These are phyloP conservation scores for Tenodera sinensis DNA, from an alignment of 2,888 invertebrate genomes.

Conservation along the genomic window DNA sequence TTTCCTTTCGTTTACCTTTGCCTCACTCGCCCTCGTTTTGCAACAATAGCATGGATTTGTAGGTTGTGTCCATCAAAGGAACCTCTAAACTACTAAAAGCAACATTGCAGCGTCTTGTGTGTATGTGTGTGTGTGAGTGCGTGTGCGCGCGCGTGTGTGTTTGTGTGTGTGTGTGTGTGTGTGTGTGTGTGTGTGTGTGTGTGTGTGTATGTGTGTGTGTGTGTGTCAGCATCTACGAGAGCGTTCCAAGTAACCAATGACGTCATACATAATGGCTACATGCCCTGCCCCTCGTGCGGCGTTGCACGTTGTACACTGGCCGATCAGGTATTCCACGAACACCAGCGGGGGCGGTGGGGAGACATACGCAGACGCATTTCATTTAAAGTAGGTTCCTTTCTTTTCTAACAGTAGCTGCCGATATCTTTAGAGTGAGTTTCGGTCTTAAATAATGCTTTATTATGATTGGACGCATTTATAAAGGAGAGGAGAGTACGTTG, in stretches of 20 bases:
- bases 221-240: neutral
- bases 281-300: neutral
- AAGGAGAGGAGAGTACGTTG: neutral
- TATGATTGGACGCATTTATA: no score
- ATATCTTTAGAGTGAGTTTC: no score
- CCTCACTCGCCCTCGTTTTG: neutral
- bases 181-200: no score
- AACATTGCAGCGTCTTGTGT: neutral
- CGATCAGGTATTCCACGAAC: neutral
- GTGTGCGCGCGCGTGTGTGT: no score
- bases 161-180: no score
- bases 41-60: neutral
- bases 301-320: neutral
- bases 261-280: neutral
- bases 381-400: no score
- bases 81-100: neutral
- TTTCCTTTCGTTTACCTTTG: neutral
- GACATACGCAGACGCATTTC: no score
- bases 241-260: neutral
- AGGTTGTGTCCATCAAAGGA: neutral
- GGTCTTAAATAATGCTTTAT: no score
- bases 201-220: no score
- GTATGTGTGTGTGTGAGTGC: no score
- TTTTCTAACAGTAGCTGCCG: no score
- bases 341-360: neutral